A percentile compares a stretch with the other conserved stretches of the same genome.
Conservation (phyloP, 2,797 vertebrate species). For the Sebastes trivittatus region DNA sequence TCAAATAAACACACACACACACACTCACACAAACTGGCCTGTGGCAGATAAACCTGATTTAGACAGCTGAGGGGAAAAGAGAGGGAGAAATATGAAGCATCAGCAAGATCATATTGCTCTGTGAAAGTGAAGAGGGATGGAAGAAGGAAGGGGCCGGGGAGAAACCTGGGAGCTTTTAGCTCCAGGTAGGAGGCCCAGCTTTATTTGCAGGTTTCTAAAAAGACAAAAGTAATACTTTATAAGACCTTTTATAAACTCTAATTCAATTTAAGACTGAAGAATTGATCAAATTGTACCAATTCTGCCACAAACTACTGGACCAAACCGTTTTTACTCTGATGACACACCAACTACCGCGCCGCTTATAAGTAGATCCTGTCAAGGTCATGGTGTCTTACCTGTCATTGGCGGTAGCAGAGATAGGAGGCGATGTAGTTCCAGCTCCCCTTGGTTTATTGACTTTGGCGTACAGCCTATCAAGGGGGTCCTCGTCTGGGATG, state of each 20-base stretch:
- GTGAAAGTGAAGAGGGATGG: not conserved
- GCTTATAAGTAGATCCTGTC: not conserved
- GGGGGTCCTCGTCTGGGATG: constrained; percentile 83
- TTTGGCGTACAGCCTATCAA: constrained; percentile 93
- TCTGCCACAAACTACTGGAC: not conserved
- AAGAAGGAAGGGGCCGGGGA: not conserved
- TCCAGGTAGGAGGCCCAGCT: not conserved
- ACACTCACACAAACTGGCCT: not conserved
- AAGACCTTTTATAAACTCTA: not conserved
- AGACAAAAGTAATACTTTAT: not conserved
- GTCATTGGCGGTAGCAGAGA: constrained; percentile 80
- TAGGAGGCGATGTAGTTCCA: constrained; percentile 76
- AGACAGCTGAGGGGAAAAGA: constrained; percentile 10
- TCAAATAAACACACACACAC: not conserved
- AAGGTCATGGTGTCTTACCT: constrained; percentile 79
- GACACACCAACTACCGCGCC: not conserved
- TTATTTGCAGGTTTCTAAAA: not conserved
- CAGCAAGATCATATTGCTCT: constrained; percentile 16
- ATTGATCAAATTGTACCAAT: not conserved
- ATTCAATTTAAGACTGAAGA: not conserved
- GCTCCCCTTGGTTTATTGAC: constrained; percentile 90
- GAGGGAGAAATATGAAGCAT: constrained; percentile 36
- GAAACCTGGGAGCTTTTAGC: not conserved
- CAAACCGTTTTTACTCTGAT: not conserved
- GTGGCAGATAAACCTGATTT: constrained; percentile 25